A percentile compares a stretch with the other conserved stretches of the same genome.
Evolutionary conservation across 1,140 invertebrate genomes (phyloP).

Genomic region (Ditylenchus dipsaci): DNA sequence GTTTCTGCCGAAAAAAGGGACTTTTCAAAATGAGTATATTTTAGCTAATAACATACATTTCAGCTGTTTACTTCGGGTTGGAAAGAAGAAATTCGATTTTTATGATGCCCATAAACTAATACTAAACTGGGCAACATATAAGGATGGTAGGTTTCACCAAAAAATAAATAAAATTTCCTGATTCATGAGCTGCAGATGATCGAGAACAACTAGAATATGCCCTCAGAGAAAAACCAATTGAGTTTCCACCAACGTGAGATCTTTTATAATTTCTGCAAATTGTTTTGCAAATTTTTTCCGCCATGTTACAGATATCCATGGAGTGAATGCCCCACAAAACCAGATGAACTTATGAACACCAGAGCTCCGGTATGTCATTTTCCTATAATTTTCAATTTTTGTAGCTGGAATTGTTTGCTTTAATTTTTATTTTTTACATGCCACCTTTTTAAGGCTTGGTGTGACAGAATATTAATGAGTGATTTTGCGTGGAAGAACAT

Average conservation of each 20-base stretch:
- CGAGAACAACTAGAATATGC: not conserved
- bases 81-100: not conserved
- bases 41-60: not conserved
- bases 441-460: not conserved
- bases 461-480: not conserved
- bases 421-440: too few relatives aligned
- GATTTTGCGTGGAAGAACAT: not conserved
- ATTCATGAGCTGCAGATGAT: not conserved
- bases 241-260: not conserved
- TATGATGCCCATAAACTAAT: not conserved
- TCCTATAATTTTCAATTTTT: too few relatives aligned
- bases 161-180: too few relatives aligned
- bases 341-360: not conserved
- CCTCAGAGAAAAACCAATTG: not conserved
- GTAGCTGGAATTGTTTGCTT: too few relatives aligned
- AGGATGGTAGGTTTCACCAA: not conserved
- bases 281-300: not conserved
- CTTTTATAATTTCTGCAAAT: not conserved
- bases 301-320: not conserved
- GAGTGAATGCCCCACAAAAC: not conserved
- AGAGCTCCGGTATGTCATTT: not conserved
- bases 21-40: too few relatives aligned
- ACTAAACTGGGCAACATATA: not conserved
- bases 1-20: too few relatives aligned
- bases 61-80: not conserved